Evolutionary conservation across 2,888 invertebrate genomes (phyloP).

Genomic region (Hofmannophila pseudospretella): DNA sequence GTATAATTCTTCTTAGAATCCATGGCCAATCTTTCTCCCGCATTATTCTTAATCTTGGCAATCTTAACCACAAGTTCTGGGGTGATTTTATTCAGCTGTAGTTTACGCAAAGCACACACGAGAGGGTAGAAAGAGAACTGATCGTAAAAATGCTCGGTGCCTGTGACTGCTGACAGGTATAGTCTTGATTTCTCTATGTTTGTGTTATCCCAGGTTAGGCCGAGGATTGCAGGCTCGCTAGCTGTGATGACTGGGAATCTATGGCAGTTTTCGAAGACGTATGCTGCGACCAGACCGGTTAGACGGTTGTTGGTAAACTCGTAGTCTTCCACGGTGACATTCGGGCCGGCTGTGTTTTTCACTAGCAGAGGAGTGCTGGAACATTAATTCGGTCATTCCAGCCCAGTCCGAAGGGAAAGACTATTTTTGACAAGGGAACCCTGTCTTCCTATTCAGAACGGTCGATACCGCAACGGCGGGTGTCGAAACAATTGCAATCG

Average conservation of each 20-base stretch:
- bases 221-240: conserved; percentile 34
- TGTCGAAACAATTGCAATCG: too few relatives aligned
- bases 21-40: conserved; percentile 30
- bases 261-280: conserved; percentile 36
- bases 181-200: conserved; percentile 28
- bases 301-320: conserved; percentile 49
- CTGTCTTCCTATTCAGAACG: too few relatives aligned
- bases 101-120: conserved; percentile 40
- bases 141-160: conserved; percentile 41
- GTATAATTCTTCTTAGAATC: conserved; percentile 25
- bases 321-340: conserved; percentile 32
- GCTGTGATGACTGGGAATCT: conserved; percentile 30
- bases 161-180: conserved; percentile 41
- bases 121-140: conserved; percentile 46
- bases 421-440: too few relatives aligned
- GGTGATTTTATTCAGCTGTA: conserved; percentile 39
- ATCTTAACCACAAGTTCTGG: conserved; percentile 33
- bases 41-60: conserved; percentile 38
- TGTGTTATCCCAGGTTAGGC: conserved; percentile 37
- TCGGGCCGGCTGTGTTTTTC: too few relatives aligned
- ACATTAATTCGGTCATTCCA: too few relatives aligned
- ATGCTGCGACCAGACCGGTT: conserved; percentile 39
- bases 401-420: too few relatives aligned
- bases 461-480: too few relatives aligned
- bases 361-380: too few relatives aligned